Base-by-base conservation (phyloP, 2,888 invertebrate species). In the Carterocephalus palaemon region DNA sequence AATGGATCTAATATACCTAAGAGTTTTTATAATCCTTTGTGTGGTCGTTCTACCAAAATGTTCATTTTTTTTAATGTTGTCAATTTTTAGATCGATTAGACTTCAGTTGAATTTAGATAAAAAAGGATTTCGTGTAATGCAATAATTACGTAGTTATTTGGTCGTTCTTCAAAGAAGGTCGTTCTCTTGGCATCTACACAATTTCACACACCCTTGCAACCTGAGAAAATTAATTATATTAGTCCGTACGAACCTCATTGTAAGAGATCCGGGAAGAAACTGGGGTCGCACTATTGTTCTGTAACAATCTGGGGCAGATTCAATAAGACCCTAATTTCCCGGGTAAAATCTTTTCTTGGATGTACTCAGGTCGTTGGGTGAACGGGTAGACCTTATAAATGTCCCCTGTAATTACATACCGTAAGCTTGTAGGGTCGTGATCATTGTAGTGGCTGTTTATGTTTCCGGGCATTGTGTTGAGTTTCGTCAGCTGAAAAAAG, bases 261-360 rank as follows among this genome's bases (percentile, higher is more conserved):
- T 26, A 33, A 32, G 26, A 41, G 19, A 33, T 17, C 32, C 26
- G 17, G 10, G 31, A 19, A 41, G 41, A 33, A 41, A 24, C 31
- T 9, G 32, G 24, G 23, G 16, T 4, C 22, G 5, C 20, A 20
- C 39, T 43, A 42, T 42, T 42, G 42, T 43, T 41, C 28, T 15
- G 3, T 20, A 20, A 37, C 32, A 24, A 23, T 23, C 3, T 17
- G 36, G 48, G 38, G 43, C 33, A 47, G 47, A 53, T 50, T 52
- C 50, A 54, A 57, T 54, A 48, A 48, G 49, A 49, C 52, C 55
- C 51, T 53, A 55, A 57, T 55, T 56, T 55, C 49, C 53, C 48
- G 38, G 48, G 46, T 47, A 43, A 42, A 52, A 56, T 43, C 54
- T 48, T 54, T 53, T 56, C 52, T 52, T 48, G 41, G 36, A 33